These are phyloP conservation scores for Shargacucullia verbasci DNA, from an alignment of 2,888 invertebrate species.

Conservation along the genomic window DNA sequence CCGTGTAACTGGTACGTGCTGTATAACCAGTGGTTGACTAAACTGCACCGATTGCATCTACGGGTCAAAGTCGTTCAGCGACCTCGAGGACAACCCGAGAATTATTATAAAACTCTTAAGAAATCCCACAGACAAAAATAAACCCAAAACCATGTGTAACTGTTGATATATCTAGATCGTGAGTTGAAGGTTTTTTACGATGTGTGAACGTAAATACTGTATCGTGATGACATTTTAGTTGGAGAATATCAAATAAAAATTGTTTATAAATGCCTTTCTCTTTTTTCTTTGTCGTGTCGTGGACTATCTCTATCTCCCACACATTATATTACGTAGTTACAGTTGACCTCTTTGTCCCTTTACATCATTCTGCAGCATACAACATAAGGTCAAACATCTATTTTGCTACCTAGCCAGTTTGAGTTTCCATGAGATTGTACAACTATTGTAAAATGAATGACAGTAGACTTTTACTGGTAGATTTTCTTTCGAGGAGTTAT, in stretches of 20 bases:
- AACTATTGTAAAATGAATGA: not conserved
- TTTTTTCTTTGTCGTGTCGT: slow-evolving; percentile 25
- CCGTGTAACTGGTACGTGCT: slow-evolving; percentile 41
- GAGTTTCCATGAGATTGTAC: slow-evolving; percentile 10
- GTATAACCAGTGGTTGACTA: slow-evolving; percentile 36
- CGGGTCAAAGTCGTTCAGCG: slow-evolving; percentile 58
- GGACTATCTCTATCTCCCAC: slow-evolving; percentile 34
- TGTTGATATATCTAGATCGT: slow-evolving; percentile 35
- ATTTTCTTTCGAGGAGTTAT: too few species aligned
- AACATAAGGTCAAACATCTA: slow-evolving; percentile 39
- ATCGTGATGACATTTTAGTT: slow-evolving; percentile 43
- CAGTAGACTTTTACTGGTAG: not conserved
- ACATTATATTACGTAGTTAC: slow-evolving; percentile 21
- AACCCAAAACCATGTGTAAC: slow-evolving; percentile 14
- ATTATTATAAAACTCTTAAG: slow-evolving; percentile 49
- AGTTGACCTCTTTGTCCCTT: slow-evolving; percentile 46
- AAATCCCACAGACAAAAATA: slow-evolving; percentile 38
- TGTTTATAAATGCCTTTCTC: slow-evolving; percentile 33
- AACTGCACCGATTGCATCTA: slow-evolving; percentile 50
- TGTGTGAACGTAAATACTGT: slow-evolving; percentile 28
- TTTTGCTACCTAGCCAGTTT: slow-evolving; percentile 19
- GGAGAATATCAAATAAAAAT: slow-evolving; percentile 24
- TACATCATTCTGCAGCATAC: slow-evolving; percentile 29
- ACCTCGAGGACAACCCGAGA: slow-evolving; percentile 38
- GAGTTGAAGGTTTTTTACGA: slow-evolving; percentile 39